Evolutionary conservation across 2,888 invertebrate genomes (phyloP), one percentile per base, ranked within the genome.

Genomic region (Corbicula japonica): DNA sequence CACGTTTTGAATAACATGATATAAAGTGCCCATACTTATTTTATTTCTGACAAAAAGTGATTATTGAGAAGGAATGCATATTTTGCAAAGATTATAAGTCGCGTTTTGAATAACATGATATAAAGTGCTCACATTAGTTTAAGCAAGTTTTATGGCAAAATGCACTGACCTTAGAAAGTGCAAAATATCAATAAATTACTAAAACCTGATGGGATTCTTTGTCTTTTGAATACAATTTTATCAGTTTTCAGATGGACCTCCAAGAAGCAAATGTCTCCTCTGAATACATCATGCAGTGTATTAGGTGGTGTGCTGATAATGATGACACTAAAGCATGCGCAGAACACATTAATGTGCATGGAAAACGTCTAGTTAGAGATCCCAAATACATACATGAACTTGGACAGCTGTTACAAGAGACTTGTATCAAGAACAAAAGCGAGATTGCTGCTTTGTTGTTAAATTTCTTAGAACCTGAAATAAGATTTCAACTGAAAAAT

Each of bases 241-340:
- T n/a, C n/a, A n/a, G n/a, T 8, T 66, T 66, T 30, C 41, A 66
- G 66, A 86, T 86, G 85, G 84, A 86, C 28, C 34, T 82, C n/a
- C 48, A 83, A 12, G 76, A 84, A n/a, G 60, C 74, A 8, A 46
- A 74, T 28, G 74, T 75, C 15, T 52, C 84, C 0, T 60, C 41
- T 38, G 86, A 84, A 48, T 72, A 78, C 38, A 80, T 75, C 5
- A 23, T 86, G 50, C 77, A 83, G 52, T 76, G 79, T 46, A 58
- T 85, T 1, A 77, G 76, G 46, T 83, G 78, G 77, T 81, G 82
- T 32, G 48, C 75, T 26, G 68, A 70, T 12, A 74, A 80, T 56
- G 74, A 66, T 10, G 75, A 80, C 23, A 71, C 30, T 10, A 54
- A 70, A 41, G 75, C 77, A 6, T 63, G 83, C 12, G 28, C 71